A percentile compares a stretch with the other conserved stretches of the same genome.
phyloP scores from a whole-genome alignment of 2,888 invertebrate species.

The Ennomos quercinarius region DNA sequence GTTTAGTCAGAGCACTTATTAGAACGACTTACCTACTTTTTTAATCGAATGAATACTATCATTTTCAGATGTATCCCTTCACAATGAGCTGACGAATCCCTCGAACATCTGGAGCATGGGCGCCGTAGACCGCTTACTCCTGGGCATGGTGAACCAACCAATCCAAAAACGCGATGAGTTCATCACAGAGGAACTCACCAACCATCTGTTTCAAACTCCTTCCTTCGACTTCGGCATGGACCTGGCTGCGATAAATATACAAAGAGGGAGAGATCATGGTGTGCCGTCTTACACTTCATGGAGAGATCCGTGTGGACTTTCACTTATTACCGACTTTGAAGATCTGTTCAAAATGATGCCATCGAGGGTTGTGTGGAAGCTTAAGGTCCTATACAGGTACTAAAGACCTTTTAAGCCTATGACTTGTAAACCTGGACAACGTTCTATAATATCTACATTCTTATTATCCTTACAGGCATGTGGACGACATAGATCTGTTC shows the following conservation, averaged over 20 bases:
- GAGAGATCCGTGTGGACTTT: slow-evolving; percentile 92
- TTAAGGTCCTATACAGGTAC: slow-evolving; percentile 86
- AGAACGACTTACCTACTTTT: too few relatives aligned
- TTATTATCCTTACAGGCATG: slow-evolving; percentile 75
- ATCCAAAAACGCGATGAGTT: slow-evolving; percentile 93
- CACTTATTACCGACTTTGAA: slow-evolving; percentile 87
- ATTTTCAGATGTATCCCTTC: slow-evolving; percentile 90
- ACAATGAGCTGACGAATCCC: slow-evolving; percentile 90
- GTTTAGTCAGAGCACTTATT: too few relatives aligned
- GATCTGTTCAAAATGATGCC: slow-evolving; percentile 90
- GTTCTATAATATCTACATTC: too few relatives aligned
- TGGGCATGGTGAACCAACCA: slow-evolving; percentile 91
- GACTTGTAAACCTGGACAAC: background rate
- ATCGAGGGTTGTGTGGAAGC: slow-evolving; percentile 85
- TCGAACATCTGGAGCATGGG: slow-evolving; percentile 91
- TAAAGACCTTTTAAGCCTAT: slow-evolving; percentile 1
- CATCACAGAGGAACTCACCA: slow-evolving; percentile 92
- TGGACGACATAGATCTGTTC: slow-evolving; percentile 94
- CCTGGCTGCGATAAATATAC: slow-evolving; percentile 94
- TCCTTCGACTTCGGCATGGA: slow-evolving; percentile 92
- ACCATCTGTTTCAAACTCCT: slow-evolving; percentile 92
- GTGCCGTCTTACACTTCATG: slow-evolving; percentile 92
- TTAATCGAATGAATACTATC: too few relatives aligned
- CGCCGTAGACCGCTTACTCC: slow-evolving; percentile 91
- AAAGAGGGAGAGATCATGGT: slow-evolving; percentile 94